Evolutionary conservation across 2,888 invertebrate genomes (phyloP), one percentile per base, ranked within the genome.

Genomic region (Cetonia aurata): DNA sequence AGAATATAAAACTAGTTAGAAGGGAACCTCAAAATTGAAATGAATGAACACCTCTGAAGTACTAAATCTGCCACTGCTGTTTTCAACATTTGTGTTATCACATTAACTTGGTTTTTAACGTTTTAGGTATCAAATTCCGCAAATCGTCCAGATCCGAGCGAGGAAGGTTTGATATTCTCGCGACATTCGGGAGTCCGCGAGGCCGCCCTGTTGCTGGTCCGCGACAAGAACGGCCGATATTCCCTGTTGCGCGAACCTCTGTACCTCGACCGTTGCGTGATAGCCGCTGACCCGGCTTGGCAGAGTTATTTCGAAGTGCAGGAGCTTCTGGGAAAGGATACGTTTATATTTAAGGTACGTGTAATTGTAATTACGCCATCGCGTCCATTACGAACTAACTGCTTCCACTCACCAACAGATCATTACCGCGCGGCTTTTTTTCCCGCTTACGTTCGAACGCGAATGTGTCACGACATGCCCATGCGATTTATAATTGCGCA

Each of bases 251-350:
- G 96, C 87, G 97, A 97, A 82, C 97, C 97, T 44, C 88, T 97
- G 76, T 94, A 93, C 85, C 87, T 98, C 80, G 96, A 96, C 83
- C 90, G 95, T 79, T 96, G 97, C 85, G 94, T 98, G 75, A 93
- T 98, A 70, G 93, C 93, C 67, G 93, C 94, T 66, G 96, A 96
- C 83, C 92, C 94, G 71, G 96, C 96, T 78, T 92, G 93, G 83
- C 95, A 96, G 82, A 96, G 96, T 84, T 96, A 96, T 85, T 97
- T 98, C 84, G 98, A 98, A 88, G 92, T 98, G 76, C 96, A 96
- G 85, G 96, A 97, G 86, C 90, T 96, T 75, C 92, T 94, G 75
- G 93, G 95, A 72, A 96, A 96, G 86, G 97, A 97, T 84, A 94
- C 96, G 70, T 96, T 93, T 86, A 93, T 96, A 85, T 95, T 97